Evolutionary conservation across 1,140 invertebrate species (phyloP), one percentile per base, ranked within the genome.

Genomic region (Drosophila virilis): DNA sequence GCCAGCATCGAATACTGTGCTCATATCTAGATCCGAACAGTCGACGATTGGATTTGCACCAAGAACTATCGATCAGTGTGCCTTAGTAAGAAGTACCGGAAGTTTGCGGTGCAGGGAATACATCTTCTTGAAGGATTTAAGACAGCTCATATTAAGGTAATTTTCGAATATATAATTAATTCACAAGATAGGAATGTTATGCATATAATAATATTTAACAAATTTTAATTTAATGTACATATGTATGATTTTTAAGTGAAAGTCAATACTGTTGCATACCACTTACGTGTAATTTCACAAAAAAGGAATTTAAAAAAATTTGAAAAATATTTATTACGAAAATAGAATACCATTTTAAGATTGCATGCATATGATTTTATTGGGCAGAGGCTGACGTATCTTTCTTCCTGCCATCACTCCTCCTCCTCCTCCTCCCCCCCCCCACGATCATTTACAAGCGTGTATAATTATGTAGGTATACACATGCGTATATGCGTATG

Each of bases 291-390:
- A 17, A 46, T 46, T 46, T 5, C 22, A 22, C 45, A 46, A 51
- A 33, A n/a, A 6, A 2, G 7, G 12, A 7, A 32, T 15, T 33
- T 22, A 12, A 13, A 61, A 68, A 45, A 62, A 46, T 3, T 8
- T 64, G 32, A 57, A 61, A 66, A 45, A 40, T 13, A 60, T n/a
- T 35, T n/a, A 33, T 22, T 15, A 35, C 38, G 33, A 52, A 73
- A 76, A 76, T 76, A 73, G 43, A 60, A 66, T 8, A 43, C 40
- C 13, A 50, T 73, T 33, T 73, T 46, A 40, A 48, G 50, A 65
- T 52, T 76, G 68, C 54, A 48, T 33, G 4, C 42, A n/a, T 12
- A 38, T 22, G n/a, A 35, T 51, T 54, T 67, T n/a, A 2, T 32
- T 50, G 22, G 43, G 7, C 17, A 51, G 22, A 50, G 13, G 33